Base-by-base conservation (phyloP, 2,113 vertebrate genomes). In the Melanerpes formicivorus region DNA sequence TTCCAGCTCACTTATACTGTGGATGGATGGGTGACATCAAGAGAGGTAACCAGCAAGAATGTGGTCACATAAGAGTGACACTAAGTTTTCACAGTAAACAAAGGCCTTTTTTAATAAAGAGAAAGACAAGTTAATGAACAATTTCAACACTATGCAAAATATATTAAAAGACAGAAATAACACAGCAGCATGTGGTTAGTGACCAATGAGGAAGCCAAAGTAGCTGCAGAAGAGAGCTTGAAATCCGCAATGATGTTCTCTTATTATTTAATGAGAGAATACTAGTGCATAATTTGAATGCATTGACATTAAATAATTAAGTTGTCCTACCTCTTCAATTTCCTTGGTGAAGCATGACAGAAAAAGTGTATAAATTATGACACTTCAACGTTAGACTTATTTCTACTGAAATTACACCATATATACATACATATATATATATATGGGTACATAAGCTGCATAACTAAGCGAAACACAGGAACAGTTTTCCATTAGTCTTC, bases 251-350 rank as follows among this genome's bases (percentile, higher is more conserved):
- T 93, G 88, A 46, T 48, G 27, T 88, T 95, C 95, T 86, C 87
- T 93, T 88, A 88, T 74, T 96, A 90, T 71, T 80, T 92, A 96
- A 96, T 91, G 89, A 84, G 52, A 97, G 75, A 96, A 90, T 82
- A 94, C 19, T 93, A 83, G 75, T 94, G 91, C 81, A 90, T 93
- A 97, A 76, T 90, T 78, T 95, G 82, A 96, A 97, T 89, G 79
- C 58, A 94, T 92, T 96, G 92, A 90, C 73, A 72, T 96, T 91
- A 96, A 97, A 97, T 88, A 97, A 96, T 97, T 96, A 97, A 95
- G 88, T 97, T 97, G 96, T 99, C 99, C 99, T 99, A 99, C 99
- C 99, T 99, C 99, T 98, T 99, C 98, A 98, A 99, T 99, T 98
- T 99, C 99, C 99, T 99, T 98, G 97, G 98, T 97, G 98, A 99